Evolutionary conservation across 2,888 invertebrate genomes (phyloP).

Genomic region (Melangyna quadrimaculata): DNA sequence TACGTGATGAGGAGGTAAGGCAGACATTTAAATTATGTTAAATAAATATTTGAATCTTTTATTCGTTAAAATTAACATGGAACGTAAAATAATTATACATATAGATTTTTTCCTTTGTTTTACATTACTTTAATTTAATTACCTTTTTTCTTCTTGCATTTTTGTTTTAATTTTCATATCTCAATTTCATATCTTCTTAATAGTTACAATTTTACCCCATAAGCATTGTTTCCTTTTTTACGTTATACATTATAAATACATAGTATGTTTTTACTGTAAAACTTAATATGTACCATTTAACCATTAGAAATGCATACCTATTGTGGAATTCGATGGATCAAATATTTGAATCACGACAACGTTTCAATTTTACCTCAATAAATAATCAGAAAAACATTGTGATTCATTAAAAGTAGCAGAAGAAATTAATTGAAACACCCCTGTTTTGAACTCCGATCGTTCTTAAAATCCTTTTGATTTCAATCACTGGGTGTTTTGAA

Average conservation of each 20-base stretch:
- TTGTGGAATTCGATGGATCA: background rate
- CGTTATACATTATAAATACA: background rate
- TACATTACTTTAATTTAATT: conserved; percentile 9
- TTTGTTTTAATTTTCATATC: conserved; percentile 5
- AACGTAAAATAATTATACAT: background rate
- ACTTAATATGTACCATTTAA: background rate
- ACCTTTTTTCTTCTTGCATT: background rate
- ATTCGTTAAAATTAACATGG: background rate
- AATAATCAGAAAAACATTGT: background rate
- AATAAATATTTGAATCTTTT: background rate
- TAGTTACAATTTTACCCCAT: background rate
- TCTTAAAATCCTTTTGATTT: too few relatives aligned
- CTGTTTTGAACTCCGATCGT: too few relatives aligned
- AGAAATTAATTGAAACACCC: too few relatives aligned
- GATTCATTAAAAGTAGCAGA: too few relatives aligned
- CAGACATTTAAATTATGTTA: background rate
- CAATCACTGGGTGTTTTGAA: too few relatives aligned
- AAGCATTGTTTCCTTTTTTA: conserved; percentile 31
- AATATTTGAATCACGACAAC: background rate
- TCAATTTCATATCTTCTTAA: background rate
- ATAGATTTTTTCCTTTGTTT: background rate
- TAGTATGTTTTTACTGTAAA: background rate
- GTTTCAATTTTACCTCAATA: background rate
- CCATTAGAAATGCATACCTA: background rate
- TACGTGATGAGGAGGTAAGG: conserved; percentile 95